Percentiles rank a stretch among this genome's conserved stretches.
These are phyloP conservation scores for Anhinga anhinga DNA, from an alignment of 2,113 vertebrate genomes.

Conservation along the genomic window DNA sequence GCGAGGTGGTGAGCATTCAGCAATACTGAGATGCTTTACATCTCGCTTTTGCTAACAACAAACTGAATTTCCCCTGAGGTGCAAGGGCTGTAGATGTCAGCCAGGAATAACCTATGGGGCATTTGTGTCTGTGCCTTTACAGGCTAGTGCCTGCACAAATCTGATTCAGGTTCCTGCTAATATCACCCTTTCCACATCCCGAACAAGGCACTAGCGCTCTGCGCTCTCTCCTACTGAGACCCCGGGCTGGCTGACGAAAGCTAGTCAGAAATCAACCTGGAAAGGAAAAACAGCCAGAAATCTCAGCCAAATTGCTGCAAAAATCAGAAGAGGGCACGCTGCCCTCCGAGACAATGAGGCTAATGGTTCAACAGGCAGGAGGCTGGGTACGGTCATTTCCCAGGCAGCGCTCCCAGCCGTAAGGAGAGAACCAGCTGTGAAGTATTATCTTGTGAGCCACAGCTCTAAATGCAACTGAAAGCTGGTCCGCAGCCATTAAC, in stretches of 20 bases:
- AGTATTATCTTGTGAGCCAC: neutral
- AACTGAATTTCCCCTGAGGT: neutral
- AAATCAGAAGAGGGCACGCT: neutral
- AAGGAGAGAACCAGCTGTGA: neutral
- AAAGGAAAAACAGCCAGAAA: neutral
- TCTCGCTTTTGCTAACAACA: neutral
- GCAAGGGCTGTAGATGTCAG: neutral
- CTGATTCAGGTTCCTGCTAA: neutral
- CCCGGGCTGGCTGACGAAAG: neutral
- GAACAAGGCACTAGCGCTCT: neutral
- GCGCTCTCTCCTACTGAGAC: neutral
- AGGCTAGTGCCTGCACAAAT: neutral
- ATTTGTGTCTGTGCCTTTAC: neutral
- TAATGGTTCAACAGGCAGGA: neutral
- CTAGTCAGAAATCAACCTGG: neutral
- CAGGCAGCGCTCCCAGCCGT: neutral
- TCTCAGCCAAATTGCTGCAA: neutral
- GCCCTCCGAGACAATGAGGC: neutral
- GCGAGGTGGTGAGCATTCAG: neutral
- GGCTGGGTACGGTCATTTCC: neutral
- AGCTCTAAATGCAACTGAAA: neutral
- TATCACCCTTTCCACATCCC: neutral
- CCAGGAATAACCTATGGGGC: neutral
- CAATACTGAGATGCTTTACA: neutral
- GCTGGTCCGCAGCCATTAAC: neutral